Conservation (phyloP, 2,888 invertebrate species). For the Coronaproctus castanopsis region DNA sequence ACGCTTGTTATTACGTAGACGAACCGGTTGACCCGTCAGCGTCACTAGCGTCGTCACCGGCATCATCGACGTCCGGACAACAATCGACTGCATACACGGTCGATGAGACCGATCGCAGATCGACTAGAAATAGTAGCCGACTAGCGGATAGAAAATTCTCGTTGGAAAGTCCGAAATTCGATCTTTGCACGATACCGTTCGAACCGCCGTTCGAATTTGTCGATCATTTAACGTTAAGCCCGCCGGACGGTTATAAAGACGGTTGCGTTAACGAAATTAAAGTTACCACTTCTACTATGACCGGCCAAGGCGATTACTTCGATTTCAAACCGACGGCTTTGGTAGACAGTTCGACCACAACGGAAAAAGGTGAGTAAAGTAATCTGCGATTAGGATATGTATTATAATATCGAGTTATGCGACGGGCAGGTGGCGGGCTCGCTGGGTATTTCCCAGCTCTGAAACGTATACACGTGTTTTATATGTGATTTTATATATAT, state of each 20-base stretch:
- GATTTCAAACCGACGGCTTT: no score
- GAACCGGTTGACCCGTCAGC: conserved; percentile 23
- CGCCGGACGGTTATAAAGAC: conserved; percentile 81
- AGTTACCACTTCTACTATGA: conserved; percentile 10
- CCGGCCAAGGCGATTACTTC: background rate
- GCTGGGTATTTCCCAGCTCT: no score
- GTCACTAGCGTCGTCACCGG: no score
- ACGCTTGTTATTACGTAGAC: conserved; percentile 29
- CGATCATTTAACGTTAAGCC: conserved; percentile 60
- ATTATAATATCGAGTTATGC: no score
- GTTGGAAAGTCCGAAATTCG: conserved; percentile 16
- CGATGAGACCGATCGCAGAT: background rate
- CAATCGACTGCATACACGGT: background rate
- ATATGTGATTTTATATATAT: no score
- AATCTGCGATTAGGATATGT: no score
- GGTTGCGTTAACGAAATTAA: conserved; percentile 13
- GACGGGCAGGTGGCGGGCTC: no score
- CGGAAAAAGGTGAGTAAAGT: no score
- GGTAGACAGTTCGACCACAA: no score
- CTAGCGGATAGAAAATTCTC: no score
- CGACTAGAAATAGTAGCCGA: no score
- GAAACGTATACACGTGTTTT: no score
- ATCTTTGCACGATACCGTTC: conserved; percentile 26
- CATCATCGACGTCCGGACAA: background rate
- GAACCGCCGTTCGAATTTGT: conserved; percentile 49